Evolutionary conservation across 2,888 invertebrate species (phyloP).

Genomic region (Aromia moschata): DNA sequence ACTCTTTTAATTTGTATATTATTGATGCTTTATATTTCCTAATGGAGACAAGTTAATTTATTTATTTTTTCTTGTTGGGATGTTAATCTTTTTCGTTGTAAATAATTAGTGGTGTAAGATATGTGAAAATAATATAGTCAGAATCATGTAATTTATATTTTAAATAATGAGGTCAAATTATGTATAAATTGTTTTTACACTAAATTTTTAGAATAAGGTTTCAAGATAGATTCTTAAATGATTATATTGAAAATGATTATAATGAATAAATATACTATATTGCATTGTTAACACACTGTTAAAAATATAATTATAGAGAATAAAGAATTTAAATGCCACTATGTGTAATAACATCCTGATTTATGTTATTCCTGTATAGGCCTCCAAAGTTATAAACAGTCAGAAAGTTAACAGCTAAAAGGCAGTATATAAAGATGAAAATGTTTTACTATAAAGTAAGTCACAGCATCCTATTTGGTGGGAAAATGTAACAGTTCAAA

Average conservation of each 20-base stretch:
- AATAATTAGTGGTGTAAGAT: constrained; percentile 34
- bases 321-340: constrained; percentile 46
- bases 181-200: constrained; percentile 46
- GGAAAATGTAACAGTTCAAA: too few relatives aligned
- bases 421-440: too few relatives aligned
- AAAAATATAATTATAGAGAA: constrained; percentile 49
- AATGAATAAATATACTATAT: constrained; percentile 48
- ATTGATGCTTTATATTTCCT: constrained; percentile 25
- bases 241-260: constrained; percentile 49
- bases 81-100: constrained; percentile 37
- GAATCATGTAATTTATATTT: constrained; percentile 33
- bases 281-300: constrained; percentile 56
- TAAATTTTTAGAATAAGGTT: constrained; percentile 45
- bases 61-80: constrained; percentile 40
- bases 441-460: too few relatives aligned
- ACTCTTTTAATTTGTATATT: constrained; percentile 26
- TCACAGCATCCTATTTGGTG: too few relatives aligned
- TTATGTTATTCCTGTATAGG: too few relatives aligned
- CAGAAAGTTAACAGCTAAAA: too few relatives aligned
- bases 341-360: too few relatives aligned
- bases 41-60: constrained; percentile 14
- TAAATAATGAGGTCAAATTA: constrained; percentile 46
- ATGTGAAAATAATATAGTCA: constrained; percentile 19
- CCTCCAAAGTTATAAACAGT: too few relatives aligned
- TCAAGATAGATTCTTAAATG: constrained; percentile 43